These are phyloP conservation scores for Diplazon laetatorius DNA, from an alignment of 2,888 invertebrate species.

Conservation along the genomic window DNA sequence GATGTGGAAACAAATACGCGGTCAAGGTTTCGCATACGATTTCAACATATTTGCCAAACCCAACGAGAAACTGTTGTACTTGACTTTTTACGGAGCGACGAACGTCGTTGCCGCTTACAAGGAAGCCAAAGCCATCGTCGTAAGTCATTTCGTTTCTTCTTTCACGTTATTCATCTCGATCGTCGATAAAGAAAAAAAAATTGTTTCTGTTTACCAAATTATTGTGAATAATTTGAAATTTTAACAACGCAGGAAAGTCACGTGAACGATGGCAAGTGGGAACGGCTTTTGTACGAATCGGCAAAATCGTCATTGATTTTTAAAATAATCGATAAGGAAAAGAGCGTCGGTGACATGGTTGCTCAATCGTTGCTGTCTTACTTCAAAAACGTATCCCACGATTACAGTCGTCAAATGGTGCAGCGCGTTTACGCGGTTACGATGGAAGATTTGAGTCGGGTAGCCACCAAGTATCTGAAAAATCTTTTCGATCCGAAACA, in stretches of 20 bases:
- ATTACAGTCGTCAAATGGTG: slow-evolving; percentile 88
- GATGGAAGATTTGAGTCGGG: slow-evolving; percentile 85
- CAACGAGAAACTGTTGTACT: slow-evolving; percentile 88
- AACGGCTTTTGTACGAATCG: slow-evolving; percentile 89
- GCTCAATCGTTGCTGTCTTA: slow-evolving; percentile 89
- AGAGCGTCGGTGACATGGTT: slow-evolving; percentile 90
- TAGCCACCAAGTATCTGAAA: slow-evolving; percentile 89
- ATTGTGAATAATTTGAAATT: slow-evolving; percentile 9
- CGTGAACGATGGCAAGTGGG: slow-evolving; percentile 87
- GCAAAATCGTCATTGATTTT: slow-evolving; percentile 94
- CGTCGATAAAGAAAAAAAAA: too few species aligned
- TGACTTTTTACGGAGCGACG: slow-evolving; percentile 90
- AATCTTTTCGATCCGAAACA: slow-evolving; percentile 86
- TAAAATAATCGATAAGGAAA: slow-evolving; percentile 92
- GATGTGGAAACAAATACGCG: slow-evolving; percentile 94
- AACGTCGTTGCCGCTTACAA: slow-evolving; percentile 91
- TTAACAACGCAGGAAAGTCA: slow-evolving; percentile 84
- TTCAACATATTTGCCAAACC: slow-evolving; percentile 87
- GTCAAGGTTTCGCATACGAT: slow-evolving; percentile 92
- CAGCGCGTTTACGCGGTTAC: slow-evolving; percentile 87
- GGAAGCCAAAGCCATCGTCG: slow-evolving; percentile 89
- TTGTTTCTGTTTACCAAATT: neutral
- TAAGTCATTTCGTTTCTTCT: slow-evolving; percentile 80
- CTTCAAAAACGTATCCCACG: slow-evolving; percentile 86
- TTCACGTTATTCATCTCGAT: neutral